A percentile compares a stretch with the other conserved stretches of the same genome.
Evolutionary conservation across 1,140 invertebrate species (phyloP).

Genomic region (Zaprionus capensis): DNA sequence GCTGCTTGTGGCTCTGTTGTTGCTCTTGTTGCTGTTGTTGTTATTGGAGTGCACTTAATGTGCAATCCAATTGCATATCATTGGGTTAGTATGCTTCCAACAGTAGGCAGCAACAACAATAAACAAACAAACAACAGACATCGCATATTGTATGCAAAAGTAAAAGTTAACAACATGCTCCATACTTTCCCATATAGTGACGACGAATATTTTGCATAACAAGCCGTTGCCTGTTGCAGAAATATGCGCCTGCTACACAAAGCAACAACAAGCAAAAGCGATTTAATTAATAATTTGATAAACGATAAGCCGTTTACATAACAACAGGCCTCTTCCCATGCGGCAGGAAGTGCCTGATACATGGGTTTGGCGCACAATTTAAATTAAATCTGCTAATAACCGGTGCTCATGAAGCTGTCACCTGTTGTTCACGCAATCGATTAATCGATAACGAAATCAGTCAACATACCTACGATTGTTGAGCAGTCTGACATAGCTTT

Average conservation of each 20-base stretch:
- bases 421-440: slow-evolving; percentile 16
- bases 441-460: slow-evolving; percentile 4
- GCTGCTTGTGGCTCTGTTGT: background rate
- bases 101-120: background rate
- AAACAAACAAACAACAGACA: slow-evolving; percentile 2
- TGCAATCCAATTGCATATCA: slow-evolving; percentile 33
- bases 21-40: background rate
- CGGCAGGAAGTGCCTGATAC: slow-evolving; percentile 25
- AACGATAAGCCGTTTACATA: slow-evolving; percentile 37
- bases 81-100: slow-evolving; percentile 51
- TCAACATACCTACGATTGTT: background rate
- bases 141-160: slow-evolving; percentile 63
- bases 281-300: slow-evolving; percentile 55
- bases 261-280: background rate
- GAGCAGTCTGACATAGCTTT: background rate
- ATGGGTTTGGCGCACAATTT: background rate
- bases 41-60: background rate
- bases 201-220: slow-evolving; percentile 64
- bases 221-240: slow-evolving; percentile 35
- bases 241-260: slow-evolving; percentile 28
- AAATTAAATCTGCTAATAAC: slow-evolving; percentile 17
- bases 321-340: slow-evolving; percentile 33
- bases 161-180: slow-evolving; percentile 59
- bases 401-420: background rate
- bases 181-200: slow-evolving; percentile 50